Percentiles rank a stretch among this genome's conserved stretches.
phyloP scores from a whole-genome alignment of 2,888 invertebrate genomes.

The Crematogaster levior region DNA sequence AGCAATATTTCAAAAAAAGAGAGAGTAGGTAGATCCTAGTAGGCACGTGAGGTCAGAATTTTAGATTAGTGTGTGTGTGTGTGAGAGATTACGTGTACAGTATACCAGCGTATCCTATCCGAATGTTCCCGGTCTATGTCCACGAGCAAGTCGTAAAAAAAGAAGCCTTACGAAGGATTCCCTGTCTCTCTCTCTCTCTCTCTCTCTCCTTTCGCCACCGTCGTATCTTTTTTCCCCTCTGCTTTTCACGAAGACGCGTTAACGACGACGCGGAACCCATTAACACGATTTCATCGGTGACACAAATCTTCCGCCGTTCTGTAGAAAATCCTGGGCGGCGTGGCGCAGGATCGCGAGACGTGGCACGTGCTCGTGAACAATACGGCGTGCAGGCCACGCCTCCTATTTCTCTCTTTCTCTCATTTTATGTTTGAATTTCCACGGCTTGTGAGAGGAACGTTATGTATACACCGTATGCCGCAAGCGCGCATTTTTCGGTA shows the following conservation, averaged over 20 bases:
- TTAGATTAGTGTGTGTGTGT: conserved; percentile 43
- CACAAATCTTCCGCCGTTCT: conserved; percentile 68
- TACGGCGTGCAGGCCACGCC: conserved; percentile 16
- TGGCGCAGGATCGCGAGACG: conserved; percentile 9
- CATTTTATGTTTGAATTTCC: conserved; percentile 8
- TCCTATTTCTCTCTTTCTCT: not conserved
- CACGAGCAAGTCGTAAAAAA: conserved; percentile 66
- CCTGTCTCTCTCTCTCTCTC: not conserved
- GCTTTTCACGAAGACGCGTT: conserved; percentile 67
- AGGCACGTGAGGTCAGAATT: not conserved
- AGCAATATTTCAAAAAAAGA: not conserved
- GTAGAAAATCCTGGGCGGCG: conserved; percentile 44
- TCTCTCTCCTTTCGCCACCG: not conserved
- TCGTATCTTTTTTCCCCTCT: not conserved
- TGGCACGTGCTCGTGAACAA: conserved; percentile 58
- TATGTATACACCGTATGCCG: not conserved
- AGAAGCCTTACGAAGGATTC: conserved; percentile 38
- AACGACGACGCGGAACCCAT: conserved; percentile 62
- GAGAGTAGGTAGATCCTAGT: conserved; percentile 10
- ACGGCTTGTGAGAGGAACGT: not conserved
- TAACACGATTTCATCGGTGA: conserved; percentile 69
- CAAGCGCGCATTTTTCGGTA: conserved; percentile 1
- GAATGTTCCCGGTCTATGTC: conserved; percentile 24
- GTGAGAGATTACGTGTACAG: conserved; percentile 41
- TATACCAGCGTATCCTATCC: conserved; percentile 30